A percentile compares a stretch with the other conserved stretches of the same genome.
These are phyloP conservation scores for Rhabdophis nuchalis DNA, from an alignment of 2,797 vertebrate genomes.

Conservation along the genomic window DNA sequence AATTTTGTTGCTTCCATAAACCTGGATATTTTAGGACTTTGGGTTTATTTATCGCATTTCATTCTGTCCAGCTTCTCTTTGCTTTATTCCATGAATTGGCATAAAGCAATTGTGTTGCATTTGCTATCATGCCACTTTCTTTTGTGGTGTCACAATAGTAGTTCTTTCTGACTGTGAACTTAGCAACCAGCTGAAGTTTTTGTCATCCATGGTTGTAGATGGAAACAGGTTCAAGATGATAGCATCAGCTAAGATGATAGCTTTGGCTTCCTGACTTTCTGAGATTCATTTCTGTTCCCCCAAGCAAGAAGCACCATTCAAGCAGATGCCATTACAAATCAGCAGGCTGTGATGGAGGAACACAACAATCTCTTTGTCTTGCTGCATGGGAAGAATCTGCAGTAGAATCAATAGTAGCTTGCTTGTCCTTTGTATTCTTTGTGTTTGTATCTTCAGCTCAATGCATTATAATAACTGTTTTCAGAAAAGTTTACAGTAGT, in stretches of 20 bases:
- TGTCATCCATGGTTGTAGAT: neutral
- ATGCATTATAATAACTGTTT: neutral
- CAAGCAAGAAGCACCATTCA: neutral
- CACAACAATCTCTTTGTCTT: neutral
- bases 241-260: neutral
- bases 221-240: neutral
- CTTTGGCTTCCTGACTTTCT: neutral
- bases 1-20: neutral
- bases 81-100: neutral
- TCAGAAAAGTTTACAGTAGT: neutral
- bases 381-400: neutral
- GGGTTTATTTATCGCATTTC: neutral
- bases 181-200: neutral
- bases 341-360: neutral
- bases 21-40: neutral
- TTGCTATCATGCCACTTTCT: neutral
- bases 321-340: neutral
- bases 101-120: neutral
- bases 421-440: neutral
- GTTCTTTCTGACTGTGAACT: neutral
- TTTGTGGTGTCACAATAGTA: neutral
- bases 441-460: neutral
- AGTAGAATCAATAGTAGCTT: neutral
- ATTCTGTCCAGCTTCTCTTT: neutral
- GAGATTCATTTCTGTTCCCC: neutral